Evolutionary conservation across 2,888 invertebrate genomes (phyloP).

Genomic region (Scaptomyza reducta): DNA sequence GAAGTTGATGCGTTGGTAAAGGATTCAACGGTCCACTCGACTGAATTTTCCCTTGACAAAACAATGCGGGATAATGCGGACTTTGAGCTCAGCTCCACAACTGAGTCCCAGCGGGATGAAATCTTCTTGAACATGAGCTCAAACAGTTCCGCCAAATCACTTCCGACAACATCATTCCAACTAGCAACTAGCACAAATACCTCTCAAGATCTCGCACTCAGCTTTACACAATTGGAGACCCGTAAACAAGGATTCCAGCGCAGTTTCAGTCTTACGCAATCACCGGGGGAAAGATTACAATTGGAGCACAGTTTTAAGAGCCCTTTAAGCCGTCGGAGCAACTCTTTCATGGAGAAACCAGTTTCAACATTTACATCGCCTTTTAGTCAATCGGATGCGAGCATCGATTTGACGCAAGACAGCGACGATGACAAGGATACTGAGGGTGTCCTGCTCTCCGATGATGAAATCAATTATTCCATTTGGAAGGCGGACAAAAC

Average conservation of each 20-base stretch:
- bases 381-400: constrained; percentile 41
- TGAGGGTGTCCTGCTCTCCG: constrained; percentile 84
- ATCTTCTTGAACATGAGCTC: constrained; percentile 2
- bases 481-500: constrained; percentile 82
- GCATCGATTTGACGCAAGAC: constrained; percentile 74
- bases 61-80: background rate
- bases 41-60: background rate
- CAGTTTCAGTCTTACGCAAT: constrained; percentile 40
- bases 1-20: background rate
- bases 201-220: constrained; percentile 15
- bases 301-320: constrained; percentile 48
- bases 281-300: constrained; percentile 13
- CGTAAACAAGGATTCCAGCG: constrained; percentile 28
- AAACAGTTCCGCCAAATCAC: background rate
- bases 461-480: constrained; percentile 88
- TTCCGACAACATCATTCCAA: constrained; percentile 1
- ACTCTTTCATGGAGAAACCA: constrained; percentile 19
- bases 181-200: background rate
- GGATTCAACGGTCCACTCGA: background rate
- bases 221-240: constrained; percentile 36
- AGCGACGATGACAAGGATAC: constrained; percentile 37
- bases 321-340: constrained; percentile 26
- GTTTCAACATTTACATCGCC: background rate
- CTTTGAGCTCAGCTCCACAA: background rate
- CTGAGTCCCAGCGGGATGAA: background rate